Conservation (phyloP, 1,140 invertebrate species). For the Brachionus manjavacas region DNA sequence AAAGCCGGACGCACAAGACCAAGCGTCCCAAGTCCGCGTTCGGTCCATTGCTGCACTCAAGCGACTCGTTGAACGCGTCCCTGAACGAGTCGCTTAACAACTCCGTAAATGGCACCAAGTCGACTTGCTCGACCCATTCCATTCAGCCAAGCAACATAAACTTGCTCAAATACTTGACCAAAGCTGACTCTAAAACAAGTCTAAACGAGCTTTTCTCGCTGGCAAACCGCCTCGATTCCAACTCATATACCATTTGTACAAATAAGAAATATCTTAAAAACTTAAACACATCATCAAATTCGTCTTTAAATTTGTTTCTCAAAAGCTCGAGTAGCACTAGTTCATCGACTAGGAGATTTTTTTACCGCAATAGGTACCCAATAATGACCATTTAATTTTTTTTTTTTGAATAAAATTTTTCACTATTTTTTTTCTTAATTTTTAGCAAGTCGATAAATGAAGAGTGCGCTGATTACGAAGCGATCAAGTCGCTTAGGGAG, state of each 20-base stretch:
- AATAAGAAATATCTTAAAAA: constrained; percentile 9
- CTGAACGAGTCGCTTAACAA: neutral
- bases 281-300: neutral
- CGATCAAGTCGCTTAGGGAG: constrained; percentile 4
- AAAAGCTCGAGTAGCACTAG: neutral
- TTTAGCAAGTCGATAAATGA: constrained; percentile 42
- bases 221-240: neutral
- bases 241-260: constrained; percentile 3
- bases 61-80: neutral
- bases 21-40: constrained; percentile 39
- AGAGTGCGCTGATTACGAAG: constrained; percentile 34
- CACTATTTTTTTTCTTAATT: neutral
- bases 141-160: neutral
- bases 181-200: constrained; percentile 1
- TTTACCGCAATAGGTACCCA: constrained; percentile 19
- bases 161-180: neutral
- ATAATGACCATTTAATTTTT: neutral
- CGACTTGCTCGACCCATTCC: neutral
- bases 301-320: neutral
- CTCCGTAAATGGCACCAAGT: neutral
- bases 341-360: constrained; percentile 2
- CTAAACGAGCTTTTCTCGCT: constrained; percentile 6
- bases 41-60: constrained; percentile 5
- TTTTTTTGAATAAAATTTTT: neutral
- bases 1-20: neutral